Conservation (phyloP, 2,113 vertebrate genomes). For the Corythoichthys haematopterus region DNA sequence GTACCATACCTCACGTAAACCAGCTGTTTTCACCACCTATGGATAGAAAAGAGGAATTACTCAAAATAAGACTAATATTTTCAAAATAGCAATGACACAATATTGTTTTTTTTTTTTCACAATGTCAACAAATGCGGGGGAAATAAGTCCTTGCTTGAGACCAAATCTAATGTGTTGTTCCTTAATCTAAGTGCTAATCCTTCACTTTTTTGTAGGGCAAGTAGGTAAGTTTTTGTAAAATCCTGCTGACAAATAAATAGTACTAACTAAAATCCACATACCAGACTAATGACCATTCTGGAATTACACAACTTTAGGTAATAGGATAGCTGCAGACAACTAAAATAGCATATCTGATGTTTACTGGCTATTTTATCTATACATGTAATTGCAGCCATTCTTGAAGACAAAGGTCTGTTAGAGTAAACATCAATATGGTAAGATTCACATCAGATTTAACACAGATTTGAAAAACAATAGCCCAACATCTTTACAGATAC, state of each 20-base stretch:
- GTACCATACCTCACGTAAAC: slow-evolving; percentile 93
- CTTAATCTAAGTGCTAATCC: no score
- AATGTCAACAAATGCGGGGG: background rate
- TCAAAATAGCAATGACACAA: background rate
- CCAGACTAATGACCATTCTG: slow-evolving; percentile 6
- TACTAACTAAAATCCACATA: background rate
- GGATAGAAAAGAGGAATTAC: slow-evolving; percentile 1
- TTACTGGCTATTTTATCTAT: no score
- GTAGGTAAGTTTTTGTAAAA: background rate
- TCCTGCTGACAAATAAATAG: background rate
- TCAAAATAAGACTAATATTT: background rate
- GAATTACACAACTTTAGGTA: background rate
- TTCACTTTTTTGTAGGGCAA: background rate
- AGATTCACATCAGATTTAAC: slow-evolving; percentile 1
- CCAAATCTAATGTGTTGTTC: no score
- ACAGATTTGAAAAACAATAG: background rate
- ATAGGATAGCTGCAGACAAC: background rate
- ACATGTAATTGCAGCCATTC: no score
- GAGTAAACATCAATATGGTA: background rate
- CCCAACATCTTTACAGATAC: slow-evolving; percentile 5
- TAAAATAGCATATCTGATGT: no score
- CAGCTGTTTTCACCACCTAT: slow-evolving; percentile 95
- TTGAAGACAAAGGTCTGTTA: background rate
- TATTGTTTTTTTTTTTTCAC: background rate
- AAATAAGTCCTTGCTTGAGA: no score